phyloP scores from a whole-genome alignment of 2,113 vertebrate species.

The Bungarus multicinctus region DNA sequence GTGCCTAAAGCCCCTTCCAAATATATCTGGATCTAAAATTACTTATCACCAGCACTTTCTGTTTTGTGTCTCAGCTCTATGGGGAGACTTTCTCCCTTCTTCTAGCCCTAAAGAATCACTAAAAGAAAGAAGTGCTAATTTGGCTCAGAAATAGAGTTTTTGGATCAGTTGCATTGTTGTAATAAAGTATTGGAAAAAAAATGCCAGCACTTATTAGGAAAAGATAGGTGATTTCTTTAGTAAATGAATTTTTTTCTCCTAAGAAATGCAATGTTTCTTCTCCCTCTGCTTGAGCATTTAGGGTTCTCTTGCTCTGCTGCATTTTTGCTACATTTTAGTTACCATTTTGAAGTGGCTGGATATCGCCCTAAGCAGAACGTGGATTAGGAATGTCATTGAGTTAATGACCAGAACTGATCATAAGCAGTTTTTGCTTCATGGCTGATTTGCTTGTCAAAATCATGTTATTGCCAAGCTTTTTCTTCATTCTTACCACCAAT shows the following conservation, averaged over 20 bases:
- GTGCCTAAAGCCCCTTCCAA: neutral
- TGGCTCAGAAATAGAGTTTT: neutral
- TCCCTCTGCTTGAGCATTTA: neutral
- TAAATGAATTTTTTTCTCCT: neutral
- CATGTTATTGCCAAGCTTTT: neutral
- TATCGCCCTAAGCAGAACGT: neutral
- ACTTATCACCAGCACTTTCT: neutral
- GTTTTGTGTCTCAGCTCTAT: neutral
- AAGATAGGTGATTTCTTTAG: neutral
- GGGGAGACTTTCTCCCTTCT: neutral
- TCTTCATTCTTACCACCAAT: neutral
- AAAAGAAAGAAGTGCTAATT: neutral
- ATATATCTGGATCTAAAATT: neutral
- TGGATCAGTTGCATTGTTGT: neutral
- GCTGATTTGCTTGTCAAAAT: conserved; percentile 19
- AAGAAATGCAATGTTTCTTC: neutral
- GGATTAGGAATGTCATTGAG: conserved; percentile 8
- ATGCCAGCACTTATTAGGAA: neutral
- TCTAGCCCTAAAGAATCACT: neutral
- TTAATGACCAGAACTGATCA: conserved; percentile 18
- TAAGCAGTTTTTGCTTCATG: conserved; percentile 27
- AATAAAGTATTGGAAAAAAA: neutral
- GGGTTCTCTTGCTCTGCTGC: neutral
- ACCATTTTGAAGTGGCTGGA: neutral
- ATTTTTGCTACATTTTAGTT: neutral